Conservation (phyloP, 1,140 invertebrate species). For the Dryas iulia region DNA sequence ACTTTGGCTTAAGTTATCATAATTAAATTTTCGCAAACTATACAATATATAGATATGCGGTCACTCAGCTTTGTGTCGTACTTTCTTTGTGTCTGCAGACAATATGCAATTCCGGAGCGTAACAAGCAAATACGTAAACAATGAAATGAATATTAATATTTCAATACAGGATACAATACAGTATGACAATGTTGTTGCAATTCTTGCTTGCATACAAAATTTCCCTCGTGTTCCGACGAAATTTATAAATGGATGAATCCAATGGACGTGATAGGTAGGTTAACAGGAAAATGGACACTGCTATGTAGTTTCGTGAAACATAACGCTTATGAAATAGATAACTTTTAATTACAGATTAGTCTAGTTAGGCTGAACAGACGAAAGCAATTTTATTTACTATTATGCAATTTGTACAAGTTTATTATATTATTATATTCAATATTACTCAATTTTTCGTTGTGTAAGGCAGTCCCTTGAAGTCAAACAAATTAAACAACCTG, state of each 20-base stretch:
- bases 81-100: neutral
- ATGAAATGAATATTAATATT: conserved; percentile 1
- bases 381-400: no score
- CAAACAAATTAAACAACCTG: no score
- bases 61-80: neutral
- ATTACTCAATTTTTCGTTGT: no score
- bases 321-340: no score
- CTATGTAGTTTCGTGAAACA: no score
- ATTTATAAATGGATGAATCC: neutral
- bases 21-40: no score
- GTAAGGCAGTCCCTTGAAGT: no score
- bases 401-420: no score
- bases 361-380: no score
- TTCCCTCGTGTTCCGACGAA: neutral
- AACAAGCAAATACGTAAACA: neutral
- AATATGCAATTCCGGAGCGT: neutral
- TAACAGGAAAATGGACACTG: neutral
- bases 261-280: neutral
- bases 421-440: no score
- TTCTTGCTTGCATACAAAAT: neutral
- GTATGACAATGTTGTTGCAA: neutral
- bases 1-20: no score
- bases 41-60: neutral
- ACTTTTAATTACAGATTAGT: no score
- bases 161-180: neutral